Base-by-base conservation (phyloP, 2,888 invertebrate species). In the Hermaeophaga mercurialis region DNA sequence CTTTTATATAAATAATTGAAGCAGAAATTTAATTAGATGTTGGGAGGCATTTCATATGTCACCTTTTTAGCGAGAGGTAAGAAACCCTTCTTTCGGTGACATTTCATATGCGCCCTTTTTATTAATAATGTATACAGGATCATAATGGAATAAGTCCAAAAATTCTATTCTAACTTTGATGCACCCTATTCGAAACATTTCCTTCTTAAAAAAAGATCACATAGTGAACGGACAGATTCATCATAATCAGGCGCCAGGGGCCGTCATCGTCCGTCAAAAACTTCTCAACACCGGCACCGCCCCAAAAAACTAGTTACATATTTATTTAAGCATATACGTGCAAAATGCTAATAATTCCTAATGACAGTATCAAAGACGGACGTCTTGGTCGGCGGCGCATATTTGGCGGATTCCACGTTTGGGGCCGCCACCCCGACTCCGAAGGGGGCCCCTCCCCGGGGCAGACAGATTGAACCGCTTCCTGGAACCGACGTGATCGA, bases 401-500 rank as follows among this genome's bases (percentile, higher is more conserved):
- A 70, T 69, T 62, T 66, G 65, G 65, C 62, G 65, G 61, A 71
- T 72, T 68, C 71, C 58, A 58, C 50, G 49, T 54, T 58, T 58
- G 57, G 56, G 57, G 62, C 63, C 64, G 69, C 68, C 66, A 66
- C 62, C 63, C 58, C 56, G 59, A 56, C 61, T 48, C 62, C 55
- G 45, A 66, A 22, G 19, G 43, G 43, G 34, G 43, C 8, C 47
- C 15, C 43, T 43, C 34, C 22, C 11, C 18, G 33, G 69, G 67
- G 66, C 68, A 65, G 70, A 66, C 67, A 67, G 66, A 68, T 71
- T 68, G 67, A 63, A 64, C 61, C 54, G 59, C 64, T 74, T 73
- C 75, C 66, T 64, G 66, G 73, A 75, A 74, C 62, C 59, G 65
- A 72, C 72, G 72, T 74, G 74, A 75, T 75, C 73, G 74, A 75